phyloP scores from a whole-genome alignment of 1,140 invertebrate species.

The Nephila pilipes region DNA sequence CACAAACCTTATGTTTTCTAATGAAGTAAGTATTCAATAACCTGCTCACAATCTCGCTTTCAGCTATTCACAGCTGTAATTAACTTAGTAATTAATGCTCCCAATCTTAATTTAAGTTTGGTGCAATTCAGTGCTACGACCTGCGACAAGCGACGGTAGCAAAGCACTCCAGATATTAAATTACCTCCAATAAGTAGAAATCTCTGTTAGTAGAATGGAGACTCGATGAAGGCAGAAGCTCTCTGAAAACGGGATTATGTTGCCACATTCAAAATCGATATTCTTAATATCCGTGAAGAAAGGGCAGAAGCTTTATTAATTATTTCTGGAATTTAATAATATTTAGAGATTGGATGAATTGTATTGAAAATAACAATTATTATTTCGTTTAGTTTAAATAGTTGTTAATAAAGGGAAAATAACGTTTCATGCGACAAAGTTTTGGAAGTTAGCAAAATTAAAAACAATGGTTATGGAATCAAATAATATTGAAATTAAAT shows the following conservation, averaged over 20 bases:
- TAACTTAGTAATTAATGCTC: conserved; percentile 7
- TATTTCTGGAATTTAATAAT: background rate
- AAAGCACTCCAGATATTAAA: background rate
- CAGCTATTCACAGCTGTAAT: background rate
- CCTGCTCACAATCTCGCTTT: background rate
- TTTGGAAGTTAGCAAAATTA: too few species aligned
- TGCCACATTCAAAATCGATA: background rate
- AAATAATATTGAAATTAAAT: too few species aligned
- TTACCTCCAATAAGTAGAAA: background rate
- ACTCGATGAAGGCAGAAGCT: background rate
- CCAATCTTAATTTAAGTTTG: background rate
- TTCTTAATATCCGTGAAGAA: background rate
- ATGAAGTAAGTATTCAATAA: background rate
- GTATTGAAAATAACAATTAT: background rate
- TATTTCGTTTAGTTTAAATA: too few species aligned
- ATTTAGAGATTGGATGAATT: background rate
- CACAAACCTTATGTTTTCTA: conserved; percentile 1
- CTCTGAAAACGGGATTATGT: background rate
- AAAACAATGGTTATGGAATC: too few species aligned
- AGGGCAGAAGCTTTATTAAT: background rate
- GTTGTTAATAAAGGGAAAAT: too few species aligned
- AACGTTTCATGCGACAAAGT: too few species aligned
- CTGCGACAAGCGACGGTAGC: background rate
- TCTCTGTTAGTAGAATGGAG: background rate
- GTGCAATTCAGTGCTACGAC: background rate